Percentiles rank a stretch among this genome's conserved stretches.
Evolutionary conservation across 2,888 invertebrate species (phyloP).

Genomic region (Tetragonisca angustula): DNA sequence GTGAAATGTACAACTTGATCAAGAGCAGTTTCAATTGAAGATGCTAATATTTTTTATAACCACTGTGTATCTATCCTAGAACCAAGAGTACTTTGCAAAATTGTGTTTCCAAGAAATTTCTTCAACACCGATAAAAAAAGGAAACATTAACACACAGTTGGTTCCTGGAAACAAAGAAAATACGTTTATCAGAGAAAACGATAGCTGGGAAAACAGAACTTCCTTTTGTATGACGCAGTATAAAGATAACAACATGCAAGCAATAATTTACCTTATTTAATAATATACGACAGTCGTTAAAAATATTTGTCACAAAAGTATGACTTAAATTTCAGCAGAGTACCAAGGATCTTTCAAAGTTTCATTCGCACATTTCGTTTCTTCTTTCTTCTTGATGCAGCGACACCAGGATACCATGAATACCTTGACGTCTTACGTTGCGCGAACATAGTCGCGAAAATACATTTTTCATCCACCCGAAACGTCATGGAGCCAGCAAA

Average conservation of each 20-base stretch:
- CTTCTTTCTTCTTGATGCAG: neutral
- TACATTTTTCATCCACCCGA: constrained; percentile 21
- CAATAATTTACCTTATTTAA: neutral
- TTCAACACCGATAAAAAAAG: neutral
- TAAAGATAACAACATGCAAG: constrained; percentile 1
- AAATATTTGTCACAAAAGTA: neutral
- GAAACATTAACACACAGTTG: neutral
- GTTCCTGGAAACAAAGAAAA: neutral
- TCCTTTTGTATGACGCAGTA: neutral
- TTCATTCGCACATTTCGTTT: neutral
- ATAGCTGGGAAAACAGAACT: neutral
- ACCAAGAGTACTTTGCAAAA: too few relatives aligned
- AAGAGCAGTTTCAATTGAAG: too few relatives aligned
- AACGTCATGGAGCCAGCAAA: neutral
- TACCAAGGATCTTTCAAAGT: neutral
- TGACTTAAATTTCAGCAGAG: neutral
- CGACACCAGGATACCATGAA: neutral
- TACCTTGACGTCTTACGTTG: neutral
- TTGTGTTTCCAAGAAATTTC: neutral
- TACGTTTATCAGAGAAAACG: neutral
- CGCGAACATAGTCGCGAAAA: neutral
- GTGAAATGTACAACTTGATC: too few relatives aligned
- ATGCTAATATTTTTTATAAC: too few relatives aligned
- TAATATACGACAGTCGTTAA: neutral
- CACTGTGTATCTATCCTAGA: neutral